A percentile compares a stretch with the other conserved stretches of the same genome.
Evolutionary conservation across 2,888 invertebrate genomes (phyloP).

Genomic region (Theristus sp.): DNA sequence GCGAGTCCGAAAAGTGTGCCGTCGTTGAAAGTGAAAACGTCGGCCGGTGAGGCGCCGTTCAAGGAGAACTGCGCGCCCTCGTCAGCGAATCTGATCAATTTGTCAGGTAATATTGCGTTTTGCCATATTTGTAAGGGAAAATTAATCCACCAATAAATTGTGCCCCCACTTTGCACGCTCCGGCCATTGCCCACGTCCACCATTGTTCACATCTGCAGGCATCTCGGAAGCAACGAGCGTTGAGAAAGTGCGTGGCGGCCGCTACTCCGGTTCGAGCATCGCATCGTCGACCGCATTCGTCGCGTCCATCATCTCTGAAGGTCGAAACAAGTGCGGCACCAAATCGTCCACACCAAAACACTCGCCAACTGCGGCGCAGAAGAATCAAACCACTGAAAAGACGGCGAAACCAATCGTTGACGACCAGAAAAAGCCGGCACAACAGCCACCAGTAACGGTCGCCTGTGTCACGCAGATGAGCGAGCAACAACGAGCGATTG

Average conservation of each 20-base stretch:
- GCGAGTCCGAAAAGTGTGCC: not conserved
- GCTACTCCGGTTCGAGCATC: not conserved
- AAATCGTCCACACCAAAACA: not conserved
- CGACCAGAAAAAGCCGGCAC: not conserved
- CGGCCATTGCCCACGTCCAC: too few relatives aligned
- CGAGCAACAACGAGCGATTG: too few relatives aligned
- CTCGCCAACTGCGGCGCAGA: not conserved
- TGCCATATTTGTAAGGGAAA: too few relatives aligned
- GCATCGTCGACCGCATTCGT: not conserved
- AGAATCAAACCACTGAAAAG: not conserved
- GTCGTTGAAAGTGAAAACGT: not conserved
- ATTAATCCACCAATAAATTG: too few relatives aligned
- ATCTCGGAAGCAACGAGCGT: not conserved
- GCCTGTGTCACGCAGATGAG: not conserved
- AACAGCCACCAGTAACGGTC: not conserved
- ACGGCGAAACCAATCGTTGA: not conserved
- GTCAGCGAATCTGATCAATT: not conserved
- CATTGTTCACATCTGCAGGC: too few relatives aligned
- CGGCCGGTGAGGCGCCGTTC: not conserved
- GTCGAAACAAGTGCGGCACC: not conserved
- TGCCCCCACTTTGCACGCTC: too few relatives aligned
- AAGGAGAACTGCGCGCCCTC: not conserved
- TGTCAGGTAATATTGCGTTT: not conserved
- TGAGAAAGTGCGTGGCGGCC: not conserved
- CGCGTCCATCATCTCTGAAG: not conserved